Conservation (phyloP, 2,888 invertebrate species). For the Scaptomyza flava region DNA sequence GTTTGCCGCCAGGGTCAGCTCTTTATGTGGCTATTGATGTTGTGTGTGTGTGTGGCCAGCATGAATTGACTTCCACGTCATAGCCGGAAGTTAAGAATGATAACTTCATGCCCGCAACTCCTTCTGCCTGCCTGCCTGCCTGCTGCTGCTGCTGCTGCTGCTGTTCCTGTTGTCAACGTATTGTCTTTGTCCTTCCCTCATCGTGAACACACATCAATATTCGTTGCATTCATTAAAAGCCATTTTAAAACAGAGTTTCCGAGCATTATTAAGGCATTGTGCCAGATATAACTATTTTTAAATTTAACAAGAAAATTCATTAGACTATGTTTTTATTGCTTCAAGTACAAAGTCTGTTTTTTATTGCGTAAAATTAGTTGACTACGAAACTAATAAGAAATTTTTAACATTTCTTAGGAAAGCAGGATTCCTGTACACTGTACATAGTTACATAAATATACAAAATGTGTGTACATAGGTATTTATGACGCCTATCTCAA, state of each 20-base stretch:
- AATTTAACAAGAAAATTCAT: conserved; percentile 1
- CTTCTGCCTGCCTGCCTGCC: too few species aligned
- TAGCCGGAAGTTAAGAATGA: neutral
- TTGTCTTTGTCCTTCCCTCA: neutral
- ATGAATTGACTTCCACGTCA: neutral
- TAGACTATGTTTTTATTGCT: conserved; percentile 11
- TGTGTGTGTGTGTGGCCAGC: conserved; percentile 4
- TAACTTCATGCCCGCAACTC: neutral
- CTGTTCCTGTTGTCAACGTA: neutral
- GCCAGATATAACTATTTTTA: neutral
- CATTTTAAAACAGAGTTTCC: neutral
- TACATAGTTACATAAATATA: neutral
- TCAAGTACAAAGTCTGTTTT: conserved; percentile 10
- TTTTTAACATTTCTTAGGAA: too few species aligned
- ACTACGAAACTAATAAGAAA: neutral
- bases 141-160: too few species aligned
- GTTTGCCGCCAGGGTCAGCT: conserved; percentile 2
- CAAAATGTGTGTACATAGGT: neutral
- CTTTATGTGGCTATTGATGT: conserved; percentile 1
- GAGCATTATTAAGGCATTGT: neutral
- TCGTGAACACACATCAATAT: neutral
- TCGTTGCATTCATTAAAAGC: neutral
- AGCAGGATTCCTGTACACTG: too few species aligned
- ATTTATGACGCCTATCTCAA: neutral
- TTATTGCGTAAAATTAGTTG: conserved; percentile 1